Conservation (phyloP, 2,888 invertebrate species). For the Noctua janthina region DNA sequence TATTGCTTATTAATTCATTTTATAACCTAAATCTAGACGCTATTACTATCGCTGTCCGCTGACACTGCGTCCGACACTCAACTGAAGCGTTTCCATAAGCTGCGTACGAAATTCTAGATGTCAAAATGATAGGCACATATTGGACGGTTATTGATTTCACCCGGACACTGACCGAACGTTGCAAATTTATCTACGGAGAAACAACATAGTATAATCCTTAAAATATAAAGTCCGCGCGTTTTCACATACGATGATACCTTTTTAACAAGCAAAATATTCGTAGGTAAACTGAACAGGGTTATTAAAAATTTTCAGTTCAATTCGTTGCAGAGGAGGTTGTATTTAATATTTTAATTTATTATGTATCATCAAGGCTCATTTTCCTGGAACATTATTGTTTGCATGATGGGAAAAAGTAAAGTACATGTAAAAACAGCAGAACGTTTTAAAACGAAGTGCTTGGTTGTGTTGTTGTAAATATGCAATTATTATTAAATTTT, state of each 20-base stretch:
- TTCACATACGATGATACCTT: constrained; percentile 19
- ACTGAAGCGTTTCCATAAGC: constrained; percentile 71
- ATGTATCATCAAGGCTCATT: constrained; percentile 3
- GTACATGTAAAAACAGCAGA: background rate
- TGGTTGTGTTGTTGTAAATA: background rate
- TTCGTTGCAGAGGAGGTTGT: constrained; percentile 12
- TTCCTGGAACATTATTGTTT: constrained; percentile 13
- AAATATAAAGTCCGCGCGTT: constrained; percentile 29
- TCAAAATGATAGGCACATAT: constrained; percentile 87
- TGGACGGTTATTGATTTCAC: constrained; percentile 85
- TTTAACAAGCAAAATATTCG: constrained; percentile 24
- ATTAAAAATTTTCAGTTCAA: constrained; percentile 11
- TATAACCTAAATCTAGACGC: background rate
- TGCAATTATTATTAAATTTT: constrained; percentile 20
- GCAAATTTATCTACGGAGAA: constrained; percentile 62
- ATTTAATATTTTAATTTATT: constrained; percentile 21
- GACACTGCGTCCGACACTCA: constrained; percentile 45
- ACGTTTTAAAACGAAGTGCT: background rate
- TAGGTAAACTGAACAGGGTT: constrained; percentile 3
- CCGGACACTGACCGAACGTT: constrained; percentile 75
- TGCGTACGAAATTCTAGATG: constrained; percentile 83
- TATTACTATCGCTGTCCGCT: constrained; percentile 45
- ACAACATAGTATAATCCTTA: constrained; percentile 32
- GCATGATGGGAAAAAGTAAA: constrained; percentile 8
- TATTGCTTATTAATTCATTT: background rate